These are phyloP conservation scores for Heliopora coerulea DNA, from an alignment of 92 coral and sea anemone species.

Conservation along the genomic window DNA sequence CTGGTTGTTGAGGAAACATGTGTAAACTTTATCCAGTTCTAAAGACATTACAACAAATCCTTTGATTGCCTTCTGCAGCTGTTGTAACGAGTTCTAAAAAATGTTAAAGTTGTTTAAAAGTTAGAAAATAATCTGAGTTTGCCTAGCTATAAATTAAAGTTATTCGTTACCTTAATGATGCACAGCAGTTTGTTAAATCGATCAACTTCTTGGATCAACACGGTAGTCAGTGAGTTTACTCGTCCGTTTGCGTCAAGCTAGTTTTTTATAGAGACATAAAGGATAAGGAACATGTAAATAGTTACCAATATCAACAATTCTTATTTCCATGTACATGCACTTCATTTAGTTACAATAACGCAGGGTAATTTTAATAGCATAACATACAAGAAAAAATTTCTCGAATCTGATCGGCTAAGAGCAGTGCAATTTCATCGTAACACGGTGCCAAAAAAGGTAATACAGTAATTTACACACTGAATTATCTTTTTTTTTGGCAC, in stretches of 20 bases:
- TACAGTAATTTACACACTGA: no score
- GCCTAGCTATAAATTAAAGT: not conserved
- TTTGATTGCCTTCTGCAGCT: conserved; percentile 95
- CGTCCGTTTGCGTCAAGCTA: conserved; percentile 74
- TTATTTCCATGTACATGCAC: not conserved
- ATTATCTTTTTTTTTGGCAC: no score
- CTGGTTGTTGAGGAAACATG: conserved; percentile 93
- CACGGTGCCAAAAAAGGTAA: no score
- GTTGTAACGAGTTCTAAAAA: conserved; percentile 72
- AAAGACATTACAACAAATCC: conserved; percentile 99
- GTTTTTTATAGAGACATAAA: no score
- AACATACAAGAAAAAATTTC: no score
- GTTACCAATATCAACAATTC: no score
- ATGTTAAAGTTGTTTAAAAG: not conserved
- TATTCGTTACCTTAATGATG: conserved; percentile 75
- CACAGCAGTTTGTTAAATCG: conserved; percentile 83
- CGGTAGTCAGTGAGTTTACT: conserved; percentile 90
- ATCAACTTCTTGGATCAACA: conserved; percentile 94
- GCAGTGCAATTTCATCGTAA: no score
- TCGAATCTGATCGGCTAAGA: no score
- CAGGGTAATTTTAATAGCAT: no score
- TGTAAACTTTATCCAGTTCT: conserved; percentile 96
- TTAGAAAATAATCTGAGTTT: not conserved
- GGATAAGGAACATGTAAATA: no score
- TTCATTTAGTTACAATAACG: not conserved